Base-by-base conservation (phyloP, 2,888 invertebrate genomes). In the Panzeria rudis region DNA sequence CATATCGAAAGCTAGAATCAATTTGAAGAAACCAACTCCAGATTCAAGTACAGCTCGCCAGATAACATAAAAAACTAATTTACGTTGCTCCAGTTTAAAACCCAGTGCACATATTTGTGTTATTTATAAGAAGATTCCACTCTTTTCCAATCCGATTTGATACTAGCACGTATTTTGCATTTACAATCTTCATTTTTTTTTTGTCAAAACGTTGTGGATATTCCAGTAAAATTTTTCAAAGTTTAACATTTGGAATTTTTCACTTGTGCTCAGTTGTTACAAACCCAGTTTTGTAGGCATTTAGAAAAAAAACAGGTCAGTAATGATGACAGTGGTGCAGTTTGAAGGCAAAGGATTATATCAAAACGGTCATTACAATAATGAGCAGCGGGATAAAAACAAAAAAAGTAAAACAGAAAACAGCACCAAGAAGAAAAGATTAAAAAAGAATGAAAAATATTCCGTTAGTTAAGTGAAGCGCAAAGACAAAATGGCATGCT, bases 291-390 rank as follows among this genome's bases (percentile, higher is more conserved):
- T 90, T 89, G 86, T 69, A 61, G 69, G 61, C 50, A 50, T 20
- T 29, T 35, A 47, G 54, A 44, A 44, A 59, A 29, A 52, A 66
- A 47, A 66, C 54, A 73, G 61, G 50, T 41, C 59, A 23, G 59
- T 76, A 41, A 17, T 81, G 41, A 54, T 61, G 61, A 52, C 52
- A 61, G 62, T 35, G 66, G 44, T 13, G 29, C 11, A 62, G 29
- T 35, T 50, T 59, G 25, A 59, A 59, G 52, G 68, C 38, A 56
- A 59, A 20, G 72, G 59, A 73, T 79, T 75, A 47, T 89, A 88
- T 89, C 89, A 88, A 90, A 89, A 88, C 87, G 90, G 90, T 89
- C 90, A 90, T 90, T 91, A 91, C 87, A 88, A 88, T 91, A 91
- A 91, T 91, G 90, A 91, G 90, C 87, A 86, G 82, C 84, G 83